Conservation (phyloP, 2,888 invertebrate genomes). For the Lacanobia oleracea region DNA sequence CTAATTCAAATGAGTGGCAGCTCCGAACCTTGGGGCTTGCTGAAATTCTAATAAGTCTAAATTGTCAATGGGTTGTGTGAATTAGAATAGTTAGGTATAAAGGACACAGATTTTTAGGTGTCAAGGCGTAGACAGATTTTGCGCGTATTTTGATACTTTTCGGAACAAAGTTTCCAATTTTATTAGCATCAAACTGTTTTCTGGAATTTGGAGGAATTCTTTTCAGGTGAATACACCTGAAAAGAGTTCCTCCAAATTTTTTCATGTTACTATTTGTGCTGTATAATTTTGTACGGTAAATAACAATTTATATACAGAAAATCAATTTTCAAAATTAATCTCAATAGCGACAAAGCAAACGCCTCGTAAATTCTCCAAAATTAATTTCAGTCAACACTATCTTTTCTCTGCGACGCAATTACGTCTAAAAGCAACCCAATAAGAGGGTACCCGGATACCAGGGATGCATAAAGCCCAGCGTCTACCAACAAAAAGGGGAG, state of each 20-base stretch:
- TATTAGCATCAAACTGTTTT: not conserved
- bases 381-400: slow-evolving; percentile 53
- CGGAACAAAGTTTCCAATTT: not conserved
- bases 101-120: slow-evolving; percentile 6
- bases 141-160: not conserved
- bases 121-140: slow-evolving; percentile 10
- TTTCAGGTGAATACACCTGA: not conserved
- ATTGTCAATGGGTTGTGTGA: slow-evolving; percentile 35
- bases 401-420: slow-evolving; percentile 55
- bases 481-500: slow-evolving; percentile 59
- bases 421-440: slow-evolving; percentile 54
- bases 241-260: not conserved
- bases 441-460: slow-evolving; percentile 46
- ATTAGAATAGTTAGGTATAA: slow-evolving; percentile 11
- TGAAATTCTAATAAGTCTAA: slow-evolving; percentile 41
- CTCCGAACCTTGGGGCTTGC: slow-evolving; percentile 28
- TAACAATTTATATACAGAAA: not conserved
- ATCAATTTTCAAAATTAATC: slow-evolving; percentile 1
- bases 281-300: not conserved
- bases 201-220: too few relatives aligned
- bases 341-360: slow-evolving; percentile 5
- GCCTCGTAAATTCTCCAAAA: slow-evolving; percentile 43
- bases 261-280: not conserved
- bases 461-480: slow-evolving; percentile 51
- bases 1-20: slow-evolving; percentile 42